Percentiles rank a stretch among this genome's conserved stretches.
Evolutionary conservation across 2,888 invertebrate species (phyloP).

Genomic region (Meandrusa payeni): DNA sequence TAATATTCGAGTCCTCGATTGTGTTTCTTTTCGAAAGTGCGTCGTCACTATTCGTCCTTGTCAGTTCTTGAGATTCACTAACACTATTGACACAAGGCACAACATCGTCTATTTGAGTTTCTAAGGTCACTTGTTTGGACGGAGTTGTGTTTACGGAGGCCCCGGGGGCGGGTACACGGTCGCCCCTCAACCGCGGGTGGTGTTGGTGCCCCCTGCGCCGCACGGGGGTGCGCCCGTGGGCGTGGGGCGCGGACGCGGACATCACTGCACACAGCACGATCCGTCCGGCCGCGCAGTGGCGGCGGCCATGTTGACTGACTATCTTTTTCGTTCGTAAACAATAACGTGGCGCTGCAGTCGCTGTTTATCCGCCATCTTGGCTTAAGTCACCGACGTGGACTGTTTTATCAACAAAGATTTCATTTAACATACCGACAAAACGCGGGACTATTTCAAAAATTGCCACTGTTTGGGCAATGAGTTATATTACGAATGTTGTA

Average conservation of each 20-base stretch:
- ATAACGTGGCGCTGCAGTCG: constrained; percentile 63
- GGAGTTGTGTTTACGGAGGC: constrained; percentile 51
- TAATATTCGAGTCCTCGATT: constrained; percentile 61
- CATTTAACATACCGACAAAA: not conserved
- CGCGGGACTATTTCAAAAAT: constrained; percentile 11
- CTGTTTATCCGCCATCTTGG: constrained; percentile 58
- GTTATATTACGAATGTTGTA: no score
- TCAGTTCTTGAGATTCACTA: constrained; percentile 79
- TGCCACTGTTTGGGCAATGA: no score
- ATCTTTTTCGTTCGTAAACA: constrained; percentile 41
- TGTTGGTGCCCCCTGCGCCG: constrained; percentile 88
- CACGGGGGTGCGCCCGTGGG: constrained; percentile 80
- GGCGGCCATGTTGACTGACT: constrained; percentile 82
- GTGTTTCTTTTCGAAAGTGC: constrained; percentile 75
- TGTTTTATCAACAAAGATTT: constrained; percentile 61
- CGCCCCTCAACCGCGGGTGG: constrained; percentile 85
- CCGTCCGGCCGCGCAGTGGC: constrained; percentile 71
- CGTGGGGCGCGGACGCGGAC: constrained; percentile 81
- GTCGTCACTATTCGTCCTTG: constrained; percentile 80
- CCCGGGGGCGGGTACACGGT: constrained; percentile 77
- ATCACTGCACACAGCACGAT: constrained; percentile 72
- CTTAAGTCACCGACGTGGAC: constrained; percentile 42
- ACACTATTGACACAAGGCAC: constrained; percentile 80
- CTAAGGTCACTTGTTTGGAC: constrained; percentile 74
- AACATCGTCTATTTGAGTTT: constrained; percentile 68